Percentiles rank a stretch among this genome's conserved stretches.
Evolutionary conservation across 1,140 invertebrate genomes (phyloP).

Genomic region (Drosophila pandora): DNA sequence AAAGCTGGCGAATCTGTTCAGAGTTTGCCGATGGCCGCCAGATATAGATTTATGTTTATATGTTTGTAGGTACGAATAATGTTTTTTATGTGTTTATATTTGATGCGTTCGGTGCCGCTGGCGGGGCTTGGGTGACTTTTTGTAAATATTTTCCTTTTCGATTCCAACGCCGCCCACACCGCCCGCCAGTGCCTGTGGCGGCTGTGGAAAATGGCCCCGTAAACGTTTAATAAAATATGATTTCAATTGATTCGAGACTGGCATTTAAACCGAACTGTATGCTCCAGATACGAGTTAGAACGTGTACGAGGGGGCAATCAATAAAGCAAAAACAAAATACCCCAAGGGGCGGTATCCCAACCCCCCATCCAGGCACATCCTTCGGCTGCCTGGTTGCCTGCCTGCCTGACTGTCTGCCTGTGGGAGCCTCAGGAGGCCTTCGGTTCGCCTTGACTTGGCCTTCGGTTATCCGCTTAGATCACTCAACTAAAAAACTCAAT

Average conservation of each 20-base stretch:
- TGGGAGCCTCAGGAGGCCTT: constrained; percentile 35
- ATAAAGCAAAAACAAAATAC: constrained; percentile 66
- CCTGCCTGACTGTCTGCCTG: background rate
- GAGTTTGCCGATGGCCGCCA: constrained; percentile 15
- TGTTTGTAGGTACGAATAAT: constrained; percentile 19
- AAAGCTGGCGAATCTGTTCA: constrained; percentile 40
- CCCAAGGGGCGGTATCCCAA: constrained; percentile 26
- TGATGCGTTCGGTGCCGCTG: constrained; percentile 52
- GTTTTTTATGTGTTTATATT: constrained; percentile 70
- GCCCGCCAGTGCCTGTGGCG: constrained; percentile 37
- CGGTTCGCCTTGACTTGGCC: constrained; percentile 41
- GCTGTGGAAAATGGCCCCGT: constrained; percentile 72
- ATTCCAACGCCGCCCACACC: constrained; percentile 11
- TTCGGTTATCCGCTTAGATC: constrained; percentile 82
- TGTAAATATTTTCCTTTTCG: constrained; percentile 68
- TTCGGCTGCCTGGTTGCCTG: constrained; percentile 1
- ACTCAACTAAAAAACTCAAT: constrained; percentile 83
- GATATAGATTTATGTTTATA: constrained; percentile 33
- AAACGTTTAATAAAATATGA: constrained; percentile 82
- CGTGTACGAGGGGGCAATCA: constrained; percentile 55
- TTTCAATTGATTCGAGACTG: constrained; percentile 77
- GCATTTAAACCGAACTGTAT: constrained; percentile 65
- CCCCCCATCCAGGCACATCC: constrained; percentile 13
- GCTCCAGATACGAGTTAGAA: constrained; percentile 37
- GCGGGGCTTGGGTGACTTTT: constrained; percentile 60